Conservation (phyloP, 2,797 vertebrate species). For the Parotocinclus haroldoi region DNA sequence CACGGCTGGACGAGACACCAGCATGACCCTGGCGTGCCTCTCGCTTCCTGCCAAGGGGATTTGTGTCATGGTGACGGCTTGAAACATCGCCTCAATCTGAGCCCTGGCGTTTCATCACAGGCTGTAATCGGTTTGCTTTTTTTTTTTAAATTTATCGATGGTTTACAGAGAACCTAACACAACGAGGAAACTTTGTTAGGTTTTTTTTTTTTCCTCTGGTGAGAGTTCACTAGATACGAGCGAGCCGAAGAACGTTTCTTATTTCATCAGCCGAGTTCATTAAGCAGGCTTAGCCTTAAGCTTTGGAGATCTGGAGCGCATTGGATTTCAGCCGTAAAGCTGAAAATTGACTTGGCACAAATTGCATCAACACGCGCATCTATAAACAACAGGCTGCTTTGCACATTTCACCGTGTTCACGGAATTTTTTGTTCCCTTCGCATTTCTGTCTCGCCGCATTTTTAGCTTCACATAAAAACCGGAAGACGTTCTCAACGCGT, state of each 20-base stretch:
- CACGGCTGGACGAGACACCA: constrained; percentile 36
- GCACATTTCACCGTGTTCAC: background rate
- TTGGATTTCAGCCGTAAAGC: constrained; percentile 3
- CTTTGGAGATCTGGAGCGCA: background rate
- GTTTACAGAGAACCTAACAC: background rate
- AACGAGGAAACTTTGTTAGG: background rate
- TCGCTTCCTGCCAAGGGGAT: constrained; percentile 39
- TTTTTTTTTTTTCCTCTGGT: background rate
- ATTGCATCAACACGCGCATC: background rate
- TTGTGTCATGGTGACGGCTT: constrained; percentile 40
- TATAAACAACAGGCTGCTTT: constrained; percentile 5
- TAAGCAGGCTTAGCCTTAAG: constrained; percentile 11
- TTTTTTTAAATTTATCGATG: background rate
- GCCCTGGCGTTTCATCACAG: constrained; percentile 32
- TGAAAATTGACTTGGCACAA: background rate
- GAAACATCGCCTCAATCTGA: constrained; percentile 35
- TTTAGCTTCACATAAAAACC: no score
- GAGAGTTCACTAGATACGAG: background rate
- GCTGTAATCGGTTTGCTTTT: constrained; percentile 23
- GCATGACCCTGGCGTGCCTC: constrained; percentile 55
- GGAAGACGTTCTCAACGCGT: no score
- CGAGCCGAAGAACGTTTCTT: background rate
- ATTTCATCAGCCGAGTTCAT: constrained; percentile 6
- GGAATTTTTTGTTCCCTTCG: background rate
- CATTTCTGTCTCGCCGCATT: no score